These are phyloP conservation scores for Eupithecia inturbata DNA, from an alignment of 2,888 invertebrate genomes.

Conservation along the genomic window DNA sequence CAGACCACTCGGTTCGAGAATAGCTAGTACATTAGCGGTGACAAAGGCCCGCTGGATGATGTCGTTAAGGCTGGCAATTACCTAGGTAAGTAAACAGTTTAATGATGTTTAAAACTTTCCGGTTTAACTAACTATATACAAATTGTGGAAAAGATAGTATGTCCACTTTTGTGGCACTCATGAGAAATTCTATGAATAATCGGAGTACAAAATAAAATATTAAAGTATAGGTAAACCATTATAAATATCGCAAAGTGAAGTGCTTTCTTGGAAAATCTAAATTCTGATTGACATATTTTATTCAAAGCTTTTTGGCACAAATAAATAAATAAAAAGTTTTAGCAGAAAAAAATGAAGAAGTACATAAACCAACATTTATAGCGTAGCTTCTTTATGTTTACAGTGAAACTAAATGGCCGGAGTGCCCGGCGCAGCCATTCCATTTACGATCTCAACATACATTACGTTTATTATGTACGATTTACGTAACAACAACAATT, in stretches of 20 bases:
- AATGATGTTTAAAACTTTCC: not conserved
- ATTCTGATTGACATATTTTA: not conserved
- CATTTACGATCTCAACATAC: conserved; percentile 51
- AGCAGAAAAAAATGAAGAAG: not conserved
- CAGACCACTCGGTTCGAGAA: no score
- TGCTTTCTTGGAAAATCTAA: no score
- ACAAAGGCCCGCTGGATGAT: no score
- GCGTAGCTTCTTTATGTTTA: conserved; percentile 41
- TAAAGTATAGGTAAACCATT: no score
- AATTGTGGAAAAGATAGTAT: no score
- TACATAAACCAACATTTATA: not conserved
- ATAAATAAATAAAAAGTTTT: not conserved
- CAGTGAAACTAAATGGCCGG: conserved; percentile 38
- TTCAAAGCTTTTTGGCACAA: not conserved
- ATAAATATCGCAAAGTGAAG: no score
- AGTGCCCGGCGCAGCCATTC: conserved; percentile 45
- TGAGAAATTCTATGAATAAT: not conserved
- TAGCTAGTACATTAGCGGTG: no score
- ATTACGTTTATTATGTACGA: conserved; percentile 54
- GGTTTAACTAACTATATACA: not conserved
- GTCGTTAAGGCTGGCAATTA: no score
- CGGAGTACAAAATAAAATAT: no score
- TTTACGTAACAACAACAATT: conserved; percentile 54
- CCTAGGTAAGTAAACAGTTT: not conserved
- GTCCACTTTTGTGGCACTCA: not conserved